Conservation (phyloP, 2,797 vertebrate genomes). For the Peromyscus attwateri region DNA sequence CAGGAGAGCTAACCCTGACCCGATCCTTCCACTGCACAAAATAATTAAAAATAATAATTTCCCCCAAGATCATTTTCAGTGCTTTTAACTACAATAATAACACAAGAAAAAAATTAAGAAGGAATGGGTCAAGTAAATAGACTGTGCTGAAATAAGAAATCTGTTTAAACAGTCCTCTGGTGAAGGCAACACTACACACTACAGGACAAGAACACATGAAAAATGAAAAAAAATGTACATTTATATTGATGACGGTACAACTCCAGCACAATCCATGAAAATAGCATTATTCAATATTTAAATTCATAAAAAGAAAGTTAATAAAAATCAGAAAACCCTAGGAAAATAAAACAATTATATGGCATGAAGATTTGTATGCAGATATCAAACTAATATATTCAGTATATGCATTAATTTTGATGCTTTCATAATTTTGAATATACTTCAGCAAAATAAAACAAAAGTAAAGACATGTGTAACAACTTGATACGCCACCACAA, state of each 20-base stretch:
- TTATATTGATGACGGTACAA: not conserved
- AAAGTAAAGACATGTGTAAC: not conserved
- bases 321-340: not conserved
- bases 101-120: not conserved
- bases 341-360: conserved; percentile 13
- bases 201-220: not conserved
- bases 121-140: not conserved
- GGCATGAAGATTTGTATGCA: not conserved
- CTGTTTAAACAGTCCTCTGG: not conserved
- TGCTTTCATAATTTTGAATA: conserved; percentile 9
- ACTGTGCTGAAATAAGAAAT: not conserved
- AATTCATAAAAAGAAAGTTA: not conserved
- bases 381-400: not conserved
- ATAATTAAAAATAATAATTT: not conserved
- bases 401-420: not conserved
- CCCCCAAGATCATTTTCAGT: not conserved
- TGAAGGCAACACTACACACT: not conserved
- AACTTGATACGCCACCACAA: not conserved
- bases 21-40: not conserved
- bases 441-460: not conserved
- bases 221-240: not conserved
- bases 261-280: not conserved
- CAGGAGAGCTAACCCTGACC: not conserved
- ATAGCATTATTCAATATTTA: not conserved
- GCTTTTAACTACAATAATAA: not conserved